Percentiles rank a stretch among this genome's conserved stretches.
These are phyloP conservation scores for Vulpes ferrilata DNA, from an alignment of 2,113 vertebrate species.

Conservation along the genomic window DNA sequence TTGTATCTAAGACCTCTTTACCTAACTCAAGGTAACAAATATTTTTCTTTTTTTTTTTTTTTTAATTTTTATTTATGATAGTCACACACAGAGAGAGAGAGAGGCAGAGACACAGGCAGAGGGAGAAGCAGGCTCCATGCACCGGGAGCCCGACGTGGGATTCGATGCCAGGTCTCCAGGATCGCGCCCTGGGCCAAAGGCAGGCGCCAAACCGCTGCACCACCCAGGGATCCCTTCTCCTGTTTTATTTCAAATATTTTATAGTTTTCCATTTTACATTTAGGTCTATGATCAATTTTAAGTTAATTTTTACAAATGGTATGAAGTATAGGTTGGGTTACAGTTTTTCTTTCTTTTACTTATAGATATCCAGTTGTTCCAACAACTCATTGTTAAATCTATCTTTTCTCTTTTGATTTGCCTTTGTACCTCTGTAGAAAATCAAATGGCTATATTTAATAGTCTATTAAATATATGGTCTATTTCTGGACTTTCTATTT, in stretches of 20 bases:
- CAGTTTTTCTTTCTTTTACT: neutral
- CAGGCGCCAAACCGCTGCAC: too few relatives aligned
- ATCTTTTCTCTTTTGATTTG: neutral
- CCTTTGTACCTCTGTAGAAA: slow-evolving; percentile 1
- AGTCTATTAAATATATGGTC: neutral
- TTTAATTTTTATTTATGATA: too few relatives aligned
- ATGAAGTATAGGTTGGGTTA: neutral
- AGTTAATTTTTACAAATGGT: neutral
- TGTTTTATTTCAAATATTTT: neutral
- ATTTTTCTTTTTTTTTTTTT: neutral
- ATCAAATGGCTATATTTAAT: slow-evolving; percentile 5
- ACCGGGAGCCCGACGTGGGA: too few relatives aligned
- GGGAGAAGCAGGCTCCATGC: too few relatives aligned
- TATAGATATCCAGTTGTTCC: neutral
- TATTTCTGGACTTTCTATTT: neutral
- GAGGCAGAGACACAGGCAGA: too few relatives aligned
- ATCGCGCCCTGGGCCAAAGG: too few relatives aligned
- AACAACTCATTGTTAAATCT: neutral
- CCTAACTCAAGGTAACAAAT: neutral
- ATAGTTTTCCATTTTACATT: neutral
- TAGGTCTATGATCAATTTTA: neutral
- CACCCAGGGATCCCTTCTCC: neutral
- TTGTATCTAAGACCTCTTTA: neutral
- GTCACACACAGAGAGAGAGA: too few relatives aligned
- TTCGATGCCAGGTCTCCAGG: too few relatives aligned